Evolutionary conservation across 2,797 vertebrate species (phyloP), one percentile per base, ranked within the genome.

Genomic region (Lagocephalus sceleratus): DNA sequence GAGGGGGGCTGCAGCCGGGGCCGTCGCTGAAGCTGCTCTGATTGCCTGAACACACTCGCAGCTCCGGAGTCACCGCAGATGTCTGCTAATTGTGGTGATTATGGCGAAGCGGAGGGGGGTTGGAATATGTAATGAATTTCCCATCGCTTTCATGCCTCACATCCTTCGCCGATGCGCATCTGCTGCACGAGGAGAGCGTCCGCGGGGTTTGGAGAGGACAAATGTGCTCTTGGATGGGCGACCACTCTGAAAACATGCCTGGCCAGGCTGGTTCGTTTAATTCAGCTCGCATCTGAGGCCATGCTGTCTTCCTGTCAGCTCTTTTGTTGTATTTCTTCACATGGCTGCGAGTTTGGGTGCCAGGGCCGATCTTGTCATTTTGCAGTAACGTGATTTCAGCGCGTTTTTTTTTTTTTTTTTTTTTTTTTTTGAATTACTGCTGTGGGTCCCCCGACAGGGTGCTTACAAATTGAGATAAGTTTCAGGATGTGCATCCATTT

Each of bases 31-130:
- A 86, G 85, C 79, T 54, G 73, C 76, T 85, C 81, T 89, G 86
- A 88, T 88, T 88, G 84, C 86, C 76, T 85, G 78, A 86, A 86
- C 81, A 82, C 81, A 81, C 79, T 85, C 75, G 61, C 75, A 75
- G 85, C 79, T 85, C 82, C 85, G 82, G 85, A 89, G 81, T 87
- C 84, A 85, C 81, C 85, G 87, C 89, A 91, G 90, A 90, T 91
- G 90, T 90, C 87, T 88, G 85, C 83, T 90, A 91, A 91, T 90
- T 90, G 88, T 88, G 87, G 86, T 91, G 86, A 90, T 91, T 91
- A 89, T 88, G 82, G 85, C 7, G 71, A 88, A n/a, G 71, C 82
- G 65, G 84, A 90, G 87, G 87, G 86, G 84, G 87, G 87, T 85
- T 79, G 82, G 87, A 85, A 89, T 87, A 86, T 84, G 85, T 85